Percentiles rank a stretch among this genome's conserved stretches.
Conservation (phyloP, 2,888 invertebrate genomes). For the Dorcus hopei region DNA sequence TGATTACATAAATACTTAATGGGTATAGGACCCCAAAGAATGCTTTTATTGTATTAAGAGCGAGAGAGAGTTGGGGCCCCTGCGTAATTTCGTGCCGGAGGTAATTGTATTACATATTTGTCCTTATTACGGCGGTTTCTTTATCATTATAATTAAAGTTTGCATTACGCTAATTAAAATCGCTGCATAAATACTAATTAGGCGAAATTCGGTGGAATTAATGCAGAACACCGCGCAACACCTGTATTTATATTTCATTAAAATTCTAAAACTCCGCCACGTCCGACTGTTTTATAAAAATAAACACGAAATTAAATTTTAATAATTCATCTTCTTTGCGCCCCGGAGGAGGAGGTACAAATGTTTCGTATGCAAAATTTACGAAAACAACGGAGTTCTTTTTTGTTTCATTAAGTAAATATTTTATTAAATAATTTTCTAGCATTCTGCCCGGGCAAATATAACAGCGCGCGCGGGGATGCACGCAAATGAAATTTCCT, state of each 20-base stretch:
- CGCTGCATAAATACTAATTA: constrained; percentile 7
- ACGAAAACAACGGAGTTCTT: no score
- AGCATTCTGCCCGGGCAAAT: no score
- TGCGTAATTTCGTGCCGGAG: constrained; percentile 4
- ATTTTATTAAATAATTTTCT: no score
- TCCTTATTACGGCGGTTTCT: constrained; percentile 1
- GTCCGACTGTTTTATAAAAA: neutral
- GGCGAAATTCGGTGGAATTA: constrained; percentile 5
- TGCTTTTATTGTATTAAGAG: constrained; percentile 22
- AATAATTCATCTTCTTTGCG: constrained; percentile 5
- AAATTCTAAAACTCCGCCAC: constrained; percentile 4
- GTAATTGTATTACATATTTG: constrained; percentile 4
- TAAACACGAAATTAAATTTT: constrained; percentile 14
- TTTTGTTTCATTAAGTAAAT: no score
- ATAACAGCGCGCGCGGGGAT: no score
- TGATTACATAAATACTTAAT: constrained; percentile 26
- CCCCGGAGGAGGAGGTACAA: neutral
- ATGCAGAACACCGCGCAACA: constrained; percentile 4
- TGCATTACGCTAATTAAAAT: constrained; percentile 13
- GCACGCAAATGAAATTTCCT: no score
- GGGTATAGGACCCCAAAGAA: constrained; percentile 19
- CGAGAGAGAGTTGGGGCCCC: neutral
- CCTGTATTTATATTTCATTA: constrained; percentile 16
- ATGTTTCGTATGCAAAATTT: constrained; percentile 4
- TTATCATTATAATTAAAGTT: constrained; percentile 1